Conservation (phyloP, 2,113 vertebrate species). For the Sinocyclocheilus grahami region DNA sequence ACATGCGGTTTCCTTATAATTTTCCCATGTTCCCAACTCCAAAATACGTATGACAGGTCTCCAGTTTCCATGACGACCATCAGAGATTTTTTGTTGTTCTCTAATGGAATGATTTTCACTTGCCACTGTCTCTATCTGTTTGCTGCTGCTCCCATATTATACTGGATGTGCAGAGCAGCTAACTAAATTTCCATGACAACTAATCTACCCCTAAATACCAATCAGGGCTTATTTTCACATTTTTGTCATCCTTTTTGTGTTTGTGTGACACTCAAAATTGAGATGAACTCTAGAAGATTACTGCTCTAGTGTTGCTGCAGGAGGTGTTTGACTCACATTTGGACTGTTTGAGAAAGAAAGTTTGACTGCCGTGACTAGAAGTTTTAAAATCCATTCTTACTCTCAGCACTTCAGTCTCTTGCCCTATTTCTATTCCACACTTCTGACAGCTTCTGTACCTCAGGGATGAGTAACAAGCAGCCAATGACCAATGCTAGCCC, state of each 20-base stretch:
- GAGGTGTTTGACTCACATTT: conserved; percentile 6
- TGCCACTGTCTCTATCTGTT: conserved; percentile 12
- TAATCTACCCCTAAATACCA: conserved; percentile 21
- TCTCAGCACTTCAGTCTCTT: conserved; percentile 26
- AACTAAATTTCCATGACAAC: neutral
- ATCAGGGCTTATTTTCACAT: neutral
- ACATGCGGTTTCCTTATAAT: conserved; percentile 23
- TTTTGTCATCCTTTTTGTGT: conserved; percentile 23
- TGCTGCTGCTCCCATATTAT: conserved; percentile 10
- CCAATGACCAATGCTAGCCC: neutral
- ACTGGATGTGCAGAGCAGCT: conserved; percentile 6
- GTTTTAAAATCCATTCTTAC: conserved; percentile 30
- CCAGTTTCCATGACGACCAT: conserved; percentile 60
- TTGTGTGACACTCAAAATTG: conserved; percentile 10
- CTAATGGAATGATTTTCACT: conserved; percentile 17
- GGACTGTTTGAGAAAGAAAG: neutral
- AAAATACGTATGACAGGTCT: conserved; percentile 41
- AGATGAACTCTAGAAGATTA: conserved; percentile 25
- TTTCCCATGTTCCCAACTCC: conserved; percentile 28
- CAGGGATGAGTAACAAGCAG: conserved; percentile 11
- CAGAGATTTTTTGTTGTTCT: conserved; percentile 50
- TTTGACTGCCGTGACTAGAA: conserved; percentile 16
- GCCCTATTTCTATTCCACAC: conserved; percentile 18
- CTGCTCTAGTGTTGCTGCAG: neutral
- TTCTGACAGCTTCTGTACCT: conserved; percentile 47